These are phyloP conservation scores for Apostichopus parvimensis DNA, from an alignment of 35 echinoderm and acorn worm genomes.

Conservation along the genomic window DNA sequence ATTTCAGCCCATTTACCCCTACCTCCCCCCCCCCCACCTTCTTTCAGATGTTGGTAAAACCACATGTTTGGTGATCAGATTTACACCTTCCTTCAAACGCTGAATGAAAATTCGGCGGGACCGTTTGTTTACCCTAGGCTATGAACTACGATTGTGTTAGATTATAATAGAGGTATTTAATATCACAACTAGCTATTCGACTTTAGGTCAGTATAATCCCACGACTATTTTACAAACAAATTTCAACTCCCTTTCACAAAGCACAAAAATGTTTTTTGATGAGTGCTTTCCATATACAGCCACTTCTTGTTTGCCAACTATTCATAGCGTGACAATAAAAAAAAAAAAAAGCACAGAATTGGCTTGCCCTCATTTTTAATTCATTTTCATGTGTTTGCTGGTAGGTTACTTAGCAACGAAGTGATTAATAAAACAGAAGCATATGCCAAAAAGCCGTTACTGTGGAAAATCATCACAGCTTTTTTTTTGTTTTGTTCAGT, in stretches of 20 bases:
- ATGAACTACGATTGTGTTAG: too few relatives aligned
- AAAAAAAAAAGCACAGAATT: conserved; percentile 14
- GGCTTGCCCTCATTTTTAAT: conserved; percentile 39
- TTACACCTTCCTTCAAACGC: too few relatives aligned
- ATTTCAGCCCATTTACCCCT: too few relatives aligned
- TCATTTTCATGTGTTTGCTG: conserved; percentile 14
- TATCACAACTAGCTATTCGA: too few relatives aligned
- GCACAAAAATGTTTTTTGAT: not conserved
- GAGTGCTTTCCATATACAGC: not conserved
- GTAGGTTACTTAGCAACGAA: conserved; percentile 25
- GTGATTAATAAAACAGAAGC: conserved; percentile 28
- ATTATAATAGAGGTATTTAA: too few relatives aligned
- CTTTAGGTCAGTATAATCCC: too few relatives aligned
- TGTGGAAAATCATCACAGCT: not conserved
- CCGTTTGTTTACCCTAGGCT: too few relatives aligned
- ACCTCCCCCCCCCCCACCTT: too few relatives aligned
- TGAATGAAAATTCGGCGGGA: too few relatives aligned
- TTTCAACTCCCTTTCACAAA: not conserved
- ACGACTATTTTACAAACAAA: not conserved
- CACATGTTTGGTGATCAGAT: too few relatives aligned
- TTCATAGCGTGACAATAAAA: not conserved
- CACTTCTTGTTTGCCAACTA: conserved; percentile 7
- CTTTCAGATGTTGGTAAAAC: too few relatives aligned
- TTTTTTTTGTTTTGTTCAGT: not conserved
- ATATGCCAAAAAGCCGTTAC: not conserved